Conservation (phyloP, 2,888 invertebrate species). For the Torymus texanus region DNA sequence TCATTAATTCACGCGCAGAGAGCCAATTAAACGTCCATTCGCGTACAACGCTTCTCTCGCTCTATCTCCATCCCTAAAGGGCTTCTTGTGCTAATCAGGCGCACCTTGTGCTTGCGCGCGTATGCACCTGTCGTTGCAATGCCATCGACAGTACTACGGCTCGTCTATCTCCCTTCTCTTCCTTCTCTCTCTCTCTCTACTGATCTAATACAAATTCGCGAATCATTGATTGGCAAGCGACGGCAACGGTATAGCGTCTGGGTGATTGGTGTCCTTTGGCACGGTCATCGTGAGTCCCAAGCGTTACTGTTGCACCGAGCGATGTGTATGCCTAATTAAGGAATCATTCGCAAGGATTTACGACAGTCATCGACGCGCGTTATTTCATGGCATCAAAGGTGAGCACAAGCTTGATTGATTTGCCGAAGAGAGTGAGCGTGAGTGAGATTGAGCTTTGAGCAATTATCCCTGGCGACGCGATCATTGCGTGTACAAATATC, state of each 20-base stretch:
- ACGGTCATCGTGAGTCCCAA: no score
- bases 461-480: neutral
- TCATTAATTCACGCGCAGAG: slow-evolving; percentile 17
- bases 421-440: no score
- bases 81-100: slow-evolving; percentile 37
- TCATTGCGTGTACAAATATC: neutral
- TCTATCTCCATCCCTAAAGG: slow-evolving; percentile 16
- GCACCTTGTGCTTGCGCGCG: neutral
- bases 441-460: neutral
- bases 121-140: neutral
- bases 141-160: neutral
- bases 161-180: neutral
- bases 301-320: no score
- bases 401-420: no score
- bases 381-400: neutral
- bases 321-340: slow-evolving; percentile 1
- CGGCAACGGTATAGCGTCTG: no score
- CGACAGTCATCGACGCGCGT: neutral
- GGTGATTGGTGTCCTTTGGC: no score
- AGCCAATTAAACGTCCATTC: slow-evolving; percentile 31
- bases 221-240: slow-evolving; percentile 15
- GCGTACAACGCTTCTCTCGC: neutral
- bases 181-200: no score
- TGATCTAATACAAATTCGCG: slow-evolving; percentile 25
- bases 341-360: slow-evolving; percentile 15